Base-by-base conservation (phyloP, 2,797 vertebrate species). In the Halcyon smyrnensis region DNA sequence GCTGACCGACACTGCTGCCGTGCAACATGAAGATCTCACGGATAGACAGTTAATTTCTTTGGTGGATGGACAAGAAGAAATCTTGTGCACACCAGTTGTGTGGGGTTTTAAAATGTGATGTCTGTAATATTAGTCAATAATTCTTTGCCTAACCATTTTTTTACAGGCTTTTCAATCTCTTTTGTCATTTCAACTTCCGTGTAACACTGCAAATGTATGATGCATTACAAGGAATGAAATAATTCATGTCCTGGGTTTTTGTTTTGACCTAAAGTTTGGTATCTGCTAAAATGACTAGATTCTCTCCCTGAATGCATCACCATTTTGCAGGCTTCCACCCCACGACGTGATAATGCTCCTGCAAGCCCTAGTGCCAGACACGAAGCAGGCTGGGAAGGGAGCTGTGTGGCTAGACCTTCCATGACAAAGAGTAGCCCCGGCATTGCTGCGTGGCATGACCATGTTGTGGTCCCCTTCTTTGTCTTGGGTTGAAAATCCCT, bases 111-210 rank as follows among this genome's bases (percentile, higher is more conserved):
- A 30, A 74, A 67, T 54, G 15, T 51, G 81, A 65, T 88, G 46
- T 56, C 73, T 88, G 24, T 70, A 85, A 75, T 92, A 69, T 69
- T 53, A 84, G 82, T 94, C 78, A 95, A 80, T 85, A 91, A 91
- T 93, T 60, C 83, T 91, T 87, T 92, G 32, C 81, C 68, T 89
- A 87, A 93, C 71, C 19, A 7, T 74, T 93, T 94, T 39, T 77
- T 84, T 84, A 90, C 41, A 91, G 71, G 81, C 57, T 94, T 97
- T 97, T 89, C 90, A 90, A 39, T 90, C 78, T 77, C 41, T 18
- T 88, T 79, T 93, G 62, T 90, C 48, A 79, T 81, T 91, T 85
- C 84, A 89, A 37, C 69, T 91, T 94, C 92, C 43, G 30, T 88
- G 34, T 75, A 96, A 76, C 60, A 54, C 45, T 82, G 67, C 64